phyloP scores from a whole-genome alignment of 2,797 vertebrate genomes.

The Erpetoichthys calabaricus region DNA sequence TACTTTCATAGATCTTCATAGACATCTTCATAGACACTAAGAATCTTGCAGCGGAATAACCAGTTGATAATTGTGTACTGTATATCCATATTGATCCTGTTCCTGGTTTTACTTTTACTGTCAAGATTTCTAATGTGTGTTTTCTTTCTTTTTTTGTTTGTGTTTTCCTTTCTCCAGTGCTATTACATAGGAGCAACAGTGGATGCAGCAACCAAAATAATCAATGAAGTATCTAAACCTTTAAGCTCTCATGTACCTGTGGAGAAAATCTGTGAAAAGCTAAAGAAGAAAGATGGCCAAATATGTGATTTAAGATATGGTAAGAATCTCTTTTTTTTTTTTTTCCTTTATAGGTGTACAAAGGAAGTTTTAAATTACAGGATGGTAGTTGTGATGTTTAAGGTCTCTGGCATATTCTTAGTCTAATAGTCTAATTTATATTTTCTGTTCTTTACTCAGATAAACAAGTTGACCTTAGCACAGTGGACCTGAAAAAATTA shows the following conservation, averaged over 20 bases:
- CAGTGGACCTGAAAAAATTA: conserved; percentile 85
- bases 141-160: too few species aligned
- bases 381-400: background rate
- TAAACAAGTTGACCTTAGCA: conserved; percentile 85
- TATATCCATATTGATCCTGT: too few species aligned
- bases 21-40: too few species aligned
- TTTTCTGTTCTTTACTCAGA: conserved; percentile 43
- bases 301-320: conserved; percentile 95
- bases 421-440: background rate
- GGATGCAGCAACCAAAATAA: conserved; percentile 91
- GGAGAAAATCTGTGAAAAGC: conserved; percentile 88
- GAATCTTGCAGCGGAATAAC: too few species aligned
- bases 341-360: background rate
- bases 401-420: background rate
- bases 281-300: conserved; percentile 91
- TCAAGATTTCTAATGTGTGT: too few species aligned
- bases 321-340: conserved; percentile 31
- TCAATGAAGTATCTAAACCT: conserved; percentile 87
- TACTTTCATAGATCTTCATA: too few species aligned
- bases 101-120: too few species aligned
- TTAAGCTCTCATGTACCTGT: conserved; percentile 80
- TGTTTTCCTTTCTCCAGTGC: conserved; percentile 47
- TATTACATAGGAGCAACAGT: conserved; percentile 90
- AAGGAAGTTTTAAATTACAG: background rate
- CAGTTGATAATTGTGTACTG: too few species aligned